Evolutionary conservation across 2,888 invertebrate species (phyloP), one percentile per base, ranked within the genome.

Genomic region (Hyppa rectilinea): DNA sequence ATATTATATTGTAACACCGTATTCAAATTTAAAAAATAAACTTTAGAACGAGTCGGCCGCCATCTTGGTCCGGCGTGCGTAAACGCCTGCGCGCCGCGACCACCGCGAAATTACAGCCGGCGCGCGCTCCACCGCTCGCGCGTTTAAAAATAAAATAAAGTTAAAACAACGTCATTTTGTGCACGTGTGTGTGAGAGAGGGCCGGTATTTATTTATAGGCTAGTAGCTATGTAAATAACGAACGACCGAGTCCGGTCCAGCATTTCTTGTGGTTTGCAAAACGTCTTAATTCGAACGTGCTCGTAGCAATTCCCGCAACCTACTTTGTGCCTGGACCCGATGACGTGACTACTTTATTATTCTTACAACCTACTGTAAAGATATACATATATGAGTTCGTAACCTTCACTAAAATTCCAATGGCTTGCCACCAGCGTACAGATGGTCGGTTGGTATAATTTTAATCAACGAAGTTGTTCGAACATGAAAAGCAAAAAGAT

Each of bases 111-210:
- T 96, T 95, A 96, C 95, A 95, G 92, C 89, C 93, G 82, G 93
- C 89, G 91, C 90, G 92, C 90, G 89, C 89, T 90, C 93, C 88
- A 87, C 92, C 92, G 93, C 92, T 91, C 88, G 92, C 92, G 90
- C 89, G 95, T 93, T 94, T 95, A 95, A 95, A 96, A 96, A 96
- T 95, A 96, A 95, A 95, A 95, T 95, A 95, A 95, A 95, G 92
- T 93, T 94, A 94, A 95, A 94, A 95, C 95, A 94, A 93, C 96
- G 95, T 94, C 94, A 95, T 92, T 92, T 93, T 94, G 91, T 92
- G 92, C 92, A 93, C 93, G 93, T 95, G 95, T 95, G 95, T 91
- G 96, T 90, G 95, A 91, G 94, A 91, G 94, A 89, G 90, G 88
- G 91, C 92, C 92, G 89, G 93, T 95, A 95, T 95, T 95, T 95